phyloP scores from a whole-genome alignment of 2,797 vertebrate genomes.

The Pangasius krempfi region DNA sequence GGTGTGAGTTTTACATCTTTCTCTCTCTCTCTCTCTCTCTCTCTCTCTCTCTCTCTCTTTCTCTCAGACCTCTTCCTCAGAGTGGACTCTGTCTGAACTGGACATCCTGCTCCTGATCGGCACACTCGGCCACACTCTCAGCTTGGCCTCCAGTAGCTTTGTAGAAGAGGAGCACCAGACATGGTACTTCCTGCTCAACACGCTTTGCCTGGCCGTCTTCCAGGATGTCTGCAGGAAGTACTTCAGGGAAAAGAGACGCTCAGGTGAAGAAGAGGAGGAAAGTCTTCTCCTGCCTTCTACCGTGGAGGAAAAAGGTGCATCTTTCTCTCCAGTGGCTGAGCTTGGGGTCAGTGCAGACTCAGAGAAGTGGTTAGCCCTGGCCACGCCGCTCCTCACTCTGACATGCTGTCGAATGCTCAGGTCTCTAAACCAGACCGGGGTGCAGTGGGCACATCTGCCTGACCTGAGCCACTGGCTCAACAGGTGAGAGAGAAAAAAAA shows the following conservation, averaged over 20 bases:
- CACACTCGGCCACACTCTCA: slow-evolving; percentile 85
- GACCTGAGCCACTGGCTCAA: slow-evolving; percentile 94
- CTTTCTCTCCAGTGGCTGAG: slow-evolving; percentile 52
- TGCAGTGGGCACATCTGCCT: slow-evolving; percentile 92
- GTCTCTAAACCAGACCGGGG: slow-evolving; percentile 91
- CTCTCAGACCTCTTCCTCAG: slow-evolving; percentile 53
- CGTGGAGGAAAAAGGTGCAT: slow-evolving; percentile 17
- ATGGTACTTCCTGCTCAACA: slow-evolving; percentile 95
- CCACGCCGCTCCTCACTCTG: slow-evolving; percentile 84
- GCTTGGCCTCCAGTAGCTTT: slow-evolving; percentile 91
- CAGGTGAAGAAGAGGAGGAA: slow-evolving; percentile 61
- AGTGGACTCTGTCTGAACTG: slow-evolving; percentile 83
- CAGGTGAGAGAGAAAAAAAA: slow-evolving; percentile 75
- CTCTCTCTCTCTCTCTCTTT: neutral
- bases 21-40: slow-evolving; percentile 8
- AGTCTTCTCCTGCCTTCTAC: slow-evolving; percentile 61
- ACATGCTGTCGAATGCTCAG: slow-evolving; percentile 89
- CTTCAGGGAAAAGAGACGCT: slow-evolving; percentile 68
- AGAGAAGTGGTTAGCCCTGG: slow-evolving; percentile 85
- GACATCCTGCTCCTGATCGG: slow-evolving; percentile 84
- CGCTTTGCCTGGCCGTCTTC: slow-evolving; percentile 87
- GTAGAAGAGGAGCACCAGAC: slow-evolving; percentile 97
- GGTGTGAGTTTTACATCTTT: slow-evolving; percentile 29
- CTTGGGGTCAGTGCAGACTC: slow-evolving; percentile 57
- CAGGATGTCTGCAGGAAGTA: slow-evolving; percentile 86